Base-by-base conservation (phyloP, 2,797 vertebrate genomes). In the Cyclopterus lumpus region DNA sequence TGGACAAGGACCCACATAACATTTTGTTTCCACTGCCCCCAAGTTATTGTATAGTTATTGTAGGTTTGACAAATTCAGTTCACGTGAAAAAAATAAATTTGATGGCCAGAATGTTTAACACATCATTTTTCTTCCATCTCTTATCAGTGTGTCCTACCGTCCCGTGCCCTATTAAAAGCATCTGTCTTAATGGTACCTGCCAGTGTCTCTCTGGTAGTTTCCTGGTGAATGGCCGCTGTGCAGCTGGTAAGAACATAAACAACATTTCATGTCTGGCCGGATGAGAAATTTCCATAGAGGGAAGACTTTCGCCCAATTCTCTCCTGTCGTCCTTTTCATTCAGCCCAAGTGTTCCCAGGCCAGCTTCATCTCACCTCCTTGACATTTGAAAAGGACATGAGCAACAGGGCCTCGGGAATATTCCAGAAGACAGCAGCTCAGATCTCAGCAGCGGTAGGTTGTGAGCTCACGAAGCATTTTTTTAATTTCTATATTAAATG, bases 291-390 rank as follows among this genome's bases (percentile, higher is more conserved):
- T 30, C 6, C 6, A 22, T 49, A 7, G 22, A 3, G 0, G 2
- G 66, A 18, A 62, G 1, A 16, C 5, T 28, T 61, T 48, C 6
- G 0, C 1, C n/a, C 67, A 30, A 34, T 10, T 30, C 63, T 32
- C 18, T 67, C 15, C 15, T 36, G 3, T 54, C 9, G 16, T 65
- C 24, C 8, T 83, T 40, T 55, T 34, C 49, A 18, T 65, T 28
- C 73, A 96, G 95, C 74, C 12, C 91, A 87, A 90, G 89, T 94
- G 24, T 95, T 95, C 70, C 79, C 95, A 12, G 93, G 92, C 28
- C 7, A 3, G 6, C 92, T 96, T 69, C 92, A 84, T 62, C 14
- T 96, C 51, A 62, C 0, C 5, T n/a, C 24, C 5, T 10, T 87
- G 30, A 1, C 0, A 0, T 96, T 93, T 88, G 0, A 4, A 0